These are phyloP conservation scores for Pantherophis guttatus DNA, from an alignment of 2,113 vertebrate species.

Conservation along the genomic window DNA sequence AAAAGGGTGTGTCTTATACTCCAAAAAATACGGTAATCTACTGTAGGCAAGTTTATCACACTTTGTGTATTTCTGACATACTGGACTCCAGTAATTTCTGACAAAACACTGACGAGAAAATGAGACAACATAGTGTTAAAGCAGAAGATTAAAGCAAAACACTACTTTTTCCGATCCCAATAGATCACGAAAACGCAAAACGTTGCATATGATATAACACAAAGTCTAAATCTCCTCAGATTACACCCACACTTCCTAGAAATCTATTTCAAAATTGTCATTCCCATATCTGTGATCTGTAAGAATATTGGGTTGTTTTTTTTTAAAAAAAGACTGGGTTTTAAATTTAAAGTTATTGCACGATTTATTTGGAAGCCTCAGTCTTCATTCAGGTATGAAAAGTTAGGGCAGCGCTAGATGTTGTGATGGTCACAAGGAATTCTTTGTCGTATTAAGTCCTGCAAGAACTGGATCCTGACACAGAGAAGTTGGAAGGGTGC, in stretches of 20 bases:
- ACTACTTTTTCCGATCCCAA: background rate
- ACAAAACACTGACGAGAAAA: background rate
- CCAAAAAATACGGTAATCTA: background rate
- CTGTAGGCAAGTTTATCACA: conserved; percentile 21
- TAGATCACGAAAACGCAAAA: background rate
- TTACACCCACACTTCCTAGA: background rate
- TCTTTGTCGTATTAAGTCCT: background rate
- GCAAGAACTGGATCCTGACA: background rate
- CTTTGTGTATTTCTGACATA: conserved; percentile 7
- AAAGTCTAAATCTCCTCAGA: background rate
- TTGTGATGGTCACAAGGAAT: background rate
- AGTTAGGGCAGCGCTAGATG: background rate
- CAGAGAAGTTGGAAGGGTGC: background rate
- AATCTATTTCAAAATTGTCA: background rate
- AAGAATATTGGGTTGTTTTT: background rate
- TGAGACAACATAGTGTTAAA: background rate
- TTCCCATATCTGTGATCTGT: background rate
- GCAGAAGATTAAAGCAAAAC: background rate
- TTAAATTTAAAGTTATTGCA: background rate
- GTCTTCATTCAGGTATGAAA: background rate
- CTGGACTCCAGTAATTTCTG: background rate
- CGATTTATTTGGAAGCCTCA: background rate
- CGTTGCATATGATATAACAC: too few relatives aligned
- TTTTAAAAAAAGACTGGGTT: background rate
- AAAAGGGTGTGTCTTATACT: too few relatives aligned